Evolutionary conservation across 2,888 invertebrate genomes (phyloP).

Genomic region (Pristionchus arcanus): DNA sequence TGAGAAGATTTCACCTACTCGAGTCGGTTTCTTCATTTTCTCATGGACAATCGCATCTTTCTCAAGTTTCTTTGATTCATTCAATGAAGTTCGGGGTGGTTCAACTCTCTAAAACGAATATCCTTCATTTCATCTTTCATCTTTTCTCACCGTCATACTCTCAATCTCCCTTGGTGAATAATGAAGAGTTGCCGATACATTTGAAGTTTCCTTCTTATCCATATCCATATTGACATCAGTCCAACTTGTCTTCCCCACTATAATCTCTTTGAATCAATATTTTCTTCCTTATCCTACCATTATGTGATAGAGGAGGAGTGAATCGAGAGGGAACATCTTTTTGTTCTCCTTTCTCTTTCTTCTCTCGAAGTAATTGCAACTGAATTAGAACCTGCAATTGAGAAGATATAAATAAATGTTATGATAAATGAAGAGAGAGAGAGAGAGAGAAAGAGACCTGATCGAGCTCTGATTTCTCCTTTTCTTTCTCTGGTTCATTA

Average conservation of each 20-base stretch:
- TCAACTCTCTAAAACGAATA: not conserved
- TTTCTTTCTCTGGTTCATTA: not conserved
- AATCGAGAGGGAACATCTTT: conserved; percentile 14
- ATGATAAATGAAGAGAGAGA: not conserved
- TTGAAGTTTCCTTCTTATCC: not conserved
- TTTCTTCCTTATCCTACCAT: not conserved
- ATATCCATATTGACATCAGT: conserved; percentile 24
- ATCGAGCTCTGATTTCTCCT: conserved; percentile 35
- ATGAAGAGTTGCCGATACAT: conserved; percentile 14
- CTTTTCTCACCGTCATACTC: not conserved
- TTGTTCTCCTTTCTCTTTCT: conserved; percentile 29
- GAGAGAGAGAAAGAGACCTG: not conserved
- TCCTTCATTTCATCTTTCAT: not conserved
- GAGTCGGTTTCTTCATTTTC: conserved; percentile 28
- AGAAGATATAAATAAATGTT: not conserved
- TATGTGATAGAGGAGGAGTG: conserved; percentile 21
- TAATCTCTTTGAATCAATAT: not conserved
- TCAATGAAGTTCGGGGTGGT: not conserved
- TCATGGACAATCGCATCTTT: conserved; percentile 5
- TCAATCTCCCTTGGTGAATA: not conserved
- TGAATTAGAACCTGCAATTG: conserved; percentile 35
- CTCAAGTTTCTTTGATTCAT: conserved; percentile 15
- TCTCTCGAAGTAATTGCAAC: conserved; percentile 8
- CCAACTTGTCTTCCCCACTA: not conserved
- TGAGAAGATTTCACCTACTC: not conserved